Evolutionary conservation across 35 echinoderm and acorn worm genomes (phyloP), one percentile per base, ranked within the genome.

Genomic region (Lytechinus pictus): DNA sequence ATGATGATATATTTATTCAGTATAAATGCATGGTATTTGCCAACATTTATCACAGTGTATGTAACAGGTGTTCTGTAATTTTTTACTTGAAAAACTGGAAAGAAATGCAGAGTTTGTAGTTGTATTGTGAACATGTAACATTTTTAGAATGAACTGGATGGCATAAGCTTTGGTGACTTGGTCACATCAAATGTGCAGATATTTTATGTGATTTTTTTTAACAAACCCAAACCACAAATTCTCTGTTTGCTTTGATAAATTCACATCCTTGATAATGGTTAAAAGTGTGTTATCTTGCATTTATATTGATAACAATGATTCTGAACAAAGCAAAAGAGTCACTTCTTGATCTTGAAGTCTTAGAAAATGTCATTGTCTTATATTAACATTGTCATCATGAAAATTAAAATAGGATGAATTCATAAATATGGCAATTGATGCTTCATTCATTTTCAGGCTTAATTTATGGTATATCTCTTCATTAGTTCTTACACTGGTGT

Each of bases 1-100:
- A 79, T n/a, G 66, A 79, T 79, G 66, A 79, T 79, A 79, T 79
- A 79, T 79, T 79, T 79, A 79, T 79, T 79, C 66, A 79, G 66
- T n/a, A 24, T n/a, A 79, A 79, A 79, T 79, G n/a, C 66, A 4
- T 79, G 66, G 66, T 79, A 79, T 79, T 79, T 79, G 66, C 19
- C 66, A 2, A 79, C 12, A 24, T 72, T 72, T 11, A 21, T 24
- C 66, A 79, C 66, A 79, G 66, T 79, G 8, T 79, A 79, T 79
- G 19, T 79, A 24, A 79, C 66, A 79, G 66, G 66, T 79, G 66
- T 24, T 79, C 4, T 79, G 4, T 79, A 79, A n/a, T n/a, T 19
- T n/a, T 79, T 16, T 44, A 44, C 7, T 79, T 79, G 66, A 2
- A 79, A 44, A 79, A 79, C 4, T 9, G 66, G 66, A 79, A 79